Conservation (phyloP, 2,113 vertebrate genomes). For the Rallus limicola region DNA sequence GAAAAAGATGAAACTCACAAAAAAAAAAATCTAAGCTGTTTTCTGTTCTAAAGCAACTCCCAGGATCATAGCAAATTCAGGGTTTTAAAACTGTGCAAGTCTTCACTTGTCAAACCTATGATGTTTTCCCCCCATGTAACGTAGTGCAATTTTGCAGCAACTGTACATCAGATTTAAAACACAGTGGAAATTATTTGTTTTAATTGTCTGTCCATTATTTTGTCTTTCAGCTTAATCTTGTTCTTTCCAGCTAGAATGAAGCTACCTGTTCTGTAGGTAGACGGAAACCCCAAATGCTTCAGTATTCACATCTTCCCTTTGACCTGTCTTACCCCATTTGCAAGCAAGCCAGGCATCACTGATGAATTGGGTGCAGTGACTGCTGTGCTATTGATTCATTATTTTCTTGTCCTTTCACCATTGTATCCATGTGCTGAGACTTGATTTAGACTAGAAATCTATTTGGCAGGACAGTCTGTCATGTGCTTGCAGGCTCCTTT, state of each 20-base stretch:
- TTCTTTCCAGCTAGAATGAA: not conserved
- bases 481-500: not conserved
- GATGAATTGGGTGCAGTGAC: not conserved
- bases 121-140: not conserved
- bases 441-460: not conserved
- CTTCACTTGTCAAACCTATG: not conserved
- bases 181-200: not conserved
- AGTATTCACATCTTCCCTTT: not conserved
- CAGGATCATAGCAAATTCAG: not conserved
- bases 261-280: not conserved
- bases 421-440: not conserved
- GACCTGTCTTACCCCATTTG: not conserved
- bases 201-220: not conserved
- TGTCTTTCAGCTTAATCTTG: not conserved
- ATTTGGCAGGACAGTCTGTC: not conserved
- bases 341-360: not conserved
- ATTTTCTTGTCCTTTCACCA: not conserved
- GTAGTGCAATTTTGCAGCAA: not conserved
- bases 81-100: not conserved
- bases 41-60: not conserved
- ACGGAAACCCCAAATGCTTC: not conserved
- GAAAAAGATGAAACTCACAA: not conserved
- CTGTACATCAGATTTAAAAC: not conserved
- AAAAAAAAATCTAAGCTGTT: not conserved
- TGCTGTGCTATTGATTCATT: not conserved